Percentiles rank a stretch among this genome's conserved stretches.
phyloP scores from a whole-genome alignment of 2,113 vertebrate species.

The Bubo bubo region DNA sequence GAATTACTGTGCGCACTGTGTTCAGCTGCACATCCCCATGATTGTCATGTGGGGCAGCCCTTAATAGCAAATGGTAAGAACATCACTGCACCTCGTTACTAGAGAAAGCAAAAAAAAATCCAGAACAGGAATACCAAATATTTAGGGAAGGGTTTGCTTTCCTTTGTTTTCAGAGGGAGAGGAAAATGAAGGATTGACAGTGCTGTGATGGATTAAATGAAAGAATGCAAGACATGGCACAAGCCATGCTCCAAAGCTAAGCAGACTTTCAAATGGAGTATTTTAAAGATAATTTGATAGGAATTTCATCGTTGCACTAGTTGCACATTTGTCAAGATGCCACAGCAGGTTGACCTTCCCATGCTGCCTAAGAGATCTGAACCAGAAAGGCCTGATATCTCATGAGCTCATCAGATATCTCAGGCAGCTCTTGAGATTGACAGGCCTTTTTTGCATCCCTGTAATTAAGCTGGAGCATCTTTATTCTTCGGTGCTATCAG shows the following conservation, averaged over 20 bases:
- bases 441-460: not conserved
- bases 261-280: not conserved
- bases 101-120: not conserved
- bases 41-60: not conserved
- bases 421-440: not conserved
- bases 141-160: not conserved
- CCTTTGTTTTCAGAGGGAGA: not conserved
- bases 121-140: not conserved
- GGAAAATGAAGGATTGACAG: not conserved
- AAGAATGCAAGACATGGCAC: not conserved
- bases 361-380: not conserved
- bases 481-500: not conserved
- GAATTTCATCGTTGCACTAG: not conserved
- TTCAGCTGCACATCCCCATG: not conserved
- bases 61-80: not conserved
- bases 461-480: not conserved
- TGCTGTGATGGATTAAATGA: not conserved
- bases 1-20: accelerated
- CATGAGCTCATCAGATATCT: not conserved
- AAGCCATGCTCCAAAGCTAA: not conserved
- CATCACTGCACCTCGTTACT: not conserved
- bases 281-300: conserved; percentile 11
- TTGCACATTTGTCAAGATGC: not conserved
- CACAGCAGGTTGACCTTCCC: not conserved
- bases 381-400: not conserved